Percentiles rank a stretch among this genome's conserved stretches.
Evolutionary conservation across 2,888 invertebrate genomes (phyloP).

Genomic region (Deilephila porcellus): DNA sequence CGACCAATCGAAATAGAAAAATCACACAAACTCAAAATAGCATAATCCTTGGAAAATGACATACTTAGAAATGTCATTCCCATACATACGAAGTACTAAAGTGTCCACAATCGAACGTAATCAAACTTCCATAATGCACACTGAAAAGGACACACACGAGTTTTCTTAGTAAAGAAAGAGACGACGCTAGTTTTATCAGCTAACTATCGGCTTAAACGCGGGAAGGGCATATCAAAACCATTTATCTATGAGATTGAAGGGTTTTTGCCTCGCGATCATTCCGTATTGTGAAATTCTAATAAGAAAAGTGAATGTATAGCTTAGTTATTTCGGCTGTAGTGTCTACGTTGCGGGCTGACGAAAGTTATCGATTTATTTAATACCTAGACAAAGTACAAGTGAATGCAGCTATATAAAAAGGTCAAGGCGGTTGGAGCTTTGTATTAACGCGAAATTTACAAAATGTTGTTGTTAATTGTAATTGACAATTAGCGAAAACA

Average conservation of each 20-base stretch:
- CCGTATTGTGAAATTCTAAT: not conserved
- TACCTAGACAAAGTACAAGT: slow-evolving; percentile 50
- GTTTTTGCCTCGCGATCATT: not conserved
- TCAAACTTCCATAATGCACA: not conserved
- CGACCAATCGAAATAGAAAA: no score
- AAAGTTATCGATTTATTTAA: slow-evolving; percentile 57
- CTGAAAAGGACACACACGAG: not conserved
- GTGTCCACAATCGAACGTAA: not conserved
- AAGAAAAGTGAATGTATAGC: not conserved
- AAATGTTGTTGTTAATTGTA: not conserved
- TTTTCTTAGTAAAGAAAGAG: slow-evolving; percentile 6
- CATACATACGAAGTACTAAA: not conserved
- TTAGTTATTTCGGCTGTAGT: not conserved
- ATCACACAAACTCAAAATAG: no score
- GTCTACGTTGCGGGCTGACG: slow-evolving; percentile 35
- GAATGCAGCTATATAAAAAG: slow-evolving; percentile 56
- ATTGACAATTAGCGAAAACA: not conserved
- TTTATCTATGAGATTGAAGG: slow-evolving; percentile 6
- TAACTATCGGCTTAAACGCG: not conserved
- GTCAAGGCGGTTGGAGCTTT: slow-evolving; percentile 54
- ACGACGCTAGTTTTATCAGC: slow-evolving; percentile 3
- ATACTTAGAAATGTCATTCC: not conserved
- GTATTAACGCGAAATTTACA: slow-evolving; percentile 39
- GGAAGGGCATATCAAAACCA: not conserved
- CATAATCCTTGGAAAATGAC: not conserved